These are phyloP conservation scores for Cerastoderma edule DNA, from an alignment of 2,888 invertebrate species.

Conservation along the genomic window DNA sequence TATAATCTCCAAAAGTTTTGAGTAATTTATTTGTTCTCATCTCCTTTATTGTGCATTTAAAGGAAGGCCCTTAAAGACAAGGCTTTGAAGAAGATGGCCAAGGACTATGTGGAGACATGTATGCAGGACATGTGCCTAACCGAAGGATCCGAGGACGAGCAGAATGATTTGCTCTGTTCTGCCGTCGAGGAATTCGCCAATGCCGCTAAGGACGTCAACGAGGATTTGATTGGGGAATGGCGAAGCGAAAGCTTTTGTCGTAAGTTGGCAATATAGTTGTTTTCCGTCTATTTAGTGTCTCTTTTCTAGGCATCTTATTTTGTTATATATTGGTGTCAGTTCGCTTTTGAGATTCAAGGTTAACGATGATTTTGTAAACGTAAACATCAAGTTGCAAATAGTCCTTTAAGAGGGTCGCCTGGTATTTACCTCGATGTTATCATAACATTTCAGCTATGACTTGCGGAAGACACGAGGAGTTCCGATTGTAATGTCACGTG, in stretches of 20 bases:
- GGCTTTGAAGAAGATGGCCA: not conserved
- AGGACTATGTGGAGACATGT: not conserved
- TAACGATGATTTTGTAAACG: no score
- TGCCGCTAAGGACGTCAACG: not conserved
- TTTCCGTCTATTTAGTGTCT: not conserved
- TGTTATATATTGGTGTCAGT: not conserved
- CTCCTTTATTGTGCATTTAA: not conserved
- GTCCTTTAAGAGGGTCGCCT: no score
- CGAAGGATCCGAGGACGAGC: not conserved
- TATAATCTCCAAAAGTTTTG: not conserved
- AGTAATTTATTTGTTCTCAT: not conserved
- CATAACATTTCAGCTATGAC: not conserved
- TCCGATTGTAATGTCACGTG: not conserved
- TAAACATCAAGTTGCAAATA: no score
- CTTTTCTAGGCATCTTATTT: not conserved
- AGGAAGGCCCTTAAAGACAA: not conserved
- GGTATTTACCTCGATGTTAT: no score
- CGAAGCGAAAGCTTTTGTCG: slow-evolving; percentile 18
- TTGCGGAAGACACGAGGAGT: not conserved
- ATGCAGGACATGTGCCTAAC: not conserved
- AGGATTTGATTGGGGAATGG: not conserved
- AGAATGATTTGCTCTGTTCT: not conserved
- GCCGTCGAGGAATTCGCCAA: not conserved
- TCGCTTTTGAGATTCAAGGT: no score
- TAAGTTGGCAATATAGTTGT: not conserved